Conservation (phyloP, 2,888 invertebrate genomes). For the Incurvaria masculella region DNA sequence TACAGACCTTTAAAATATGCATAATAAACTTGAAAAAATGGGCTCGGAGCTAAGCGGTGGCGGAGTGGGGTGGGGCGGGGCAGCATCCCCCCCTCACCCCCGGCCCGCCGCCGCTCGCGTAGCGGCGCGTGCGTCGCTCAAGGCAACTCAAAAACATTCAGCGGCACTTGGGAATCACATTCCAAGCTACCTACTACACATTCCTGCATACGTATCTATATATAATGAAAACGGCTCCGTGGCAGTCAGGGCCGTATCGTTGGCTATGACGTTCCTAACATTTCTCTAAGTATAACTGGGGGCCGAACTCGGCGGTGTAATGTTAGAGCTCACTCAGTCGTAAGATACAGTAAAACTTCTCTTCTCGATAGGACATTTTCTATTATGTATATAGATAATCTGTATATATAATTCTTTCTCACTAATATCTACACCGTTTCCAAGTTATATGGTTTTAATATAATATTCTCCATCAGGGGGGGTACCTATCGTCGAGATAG, state of each 20-base stretch:
- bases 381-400: constrained; percentile 55
- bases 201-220: constrained; percentile 25
- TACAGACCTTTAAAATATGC: constrained; percentile 45
- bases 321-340: constrained; percentile 48
- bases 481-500: not conserved
- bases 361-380: constrained; percentile 51
- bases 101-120: no score
- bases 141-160: constrained; percentile 36
- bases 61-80: constrained; percentile 27
- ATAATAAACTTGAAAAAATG: constrained; percentile 21
- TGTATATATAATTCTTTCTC: constrained; percentile 55
- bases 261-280: not conserved
- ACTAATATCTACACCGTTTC: constrained; percentile 56
- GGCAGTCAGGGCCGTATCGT: constrained; percentile 17
- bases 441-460: constrained; percentile 38
- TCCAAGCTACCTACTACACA: constrained; percentile 34
- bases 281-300: constrained; percentile 27
- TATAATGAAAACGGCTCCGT: constrained; percentile 23
- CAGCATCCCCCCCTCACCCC: no score
- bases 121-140: constrained; percentile 28
- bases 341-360: constrained; percentile 43
- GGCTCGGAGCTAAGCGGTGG: no score
- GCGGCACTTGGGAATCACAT: constrained; percentile 45
- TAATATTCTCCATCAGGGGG: constrained; percentile 19
- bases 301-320: constrained; percentile 28